These are phyloP conservation scores for Apodemia hepburni DNA, from an alignment of 2,888 invertebrate species.

Conservation along the genomic window DNA sequence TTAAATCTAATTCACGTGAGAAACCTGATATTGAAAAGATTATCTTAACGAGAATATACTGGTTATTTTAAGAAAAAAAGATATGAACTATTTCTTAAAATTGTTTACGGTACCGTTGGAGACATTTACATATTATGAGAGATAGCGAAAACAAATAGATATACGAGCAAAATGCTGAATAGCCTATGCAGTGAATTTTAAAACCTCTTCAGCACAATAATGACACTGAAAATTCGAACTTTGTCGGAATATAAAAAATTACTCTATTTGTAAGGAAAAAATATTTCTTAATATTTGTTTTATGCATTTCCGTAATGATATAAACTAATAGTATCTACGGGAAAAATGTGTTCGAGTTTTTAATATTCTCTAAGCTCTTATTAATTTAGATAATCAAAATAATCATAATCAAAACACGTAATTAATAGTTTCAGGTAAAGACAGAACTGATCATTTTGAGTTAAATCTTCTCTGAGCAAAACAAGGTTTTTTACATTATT, in stretches of 20 bases:
- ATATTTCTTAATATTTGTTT: no score
- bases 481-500: no score
- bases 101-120: constrained; percentile 32
- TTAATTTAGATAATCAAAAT: no score
- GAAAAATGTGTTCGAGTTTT: no score
- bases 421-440: no score
- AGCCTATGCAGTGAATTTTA: constrained; percentile 25
- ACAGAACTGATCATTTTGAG: no score
- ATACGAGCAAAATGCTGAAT: constrained; percentile 30
- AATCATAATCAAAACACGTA: no score
- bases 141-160: constrained; percentile 31
- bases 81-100: constrained; percentile 33
- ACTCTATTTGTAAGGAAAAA: not conserved
- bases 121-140: constrained; percentile 35
- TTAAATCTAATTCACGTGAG: constrained; percentile 14
- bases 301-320: no score
- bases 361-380: no score
- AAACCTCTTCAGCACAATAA: constrained; percentile 17
- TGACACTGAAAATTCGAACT: not conserved
- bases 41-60: constrained; percentile 24
- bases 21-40: constrained; percentile 29
- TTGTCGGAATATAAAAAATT: not conserved
- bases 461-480: no score
- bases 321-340: no score
- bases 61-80: constrained; percentile 29